A percentile compares a stretch with the other conserved stretches of the same genome.
Conservation (phyloP, 1,140 invertebrate genomes). For the Anadara kagoshimensis region DNA sequence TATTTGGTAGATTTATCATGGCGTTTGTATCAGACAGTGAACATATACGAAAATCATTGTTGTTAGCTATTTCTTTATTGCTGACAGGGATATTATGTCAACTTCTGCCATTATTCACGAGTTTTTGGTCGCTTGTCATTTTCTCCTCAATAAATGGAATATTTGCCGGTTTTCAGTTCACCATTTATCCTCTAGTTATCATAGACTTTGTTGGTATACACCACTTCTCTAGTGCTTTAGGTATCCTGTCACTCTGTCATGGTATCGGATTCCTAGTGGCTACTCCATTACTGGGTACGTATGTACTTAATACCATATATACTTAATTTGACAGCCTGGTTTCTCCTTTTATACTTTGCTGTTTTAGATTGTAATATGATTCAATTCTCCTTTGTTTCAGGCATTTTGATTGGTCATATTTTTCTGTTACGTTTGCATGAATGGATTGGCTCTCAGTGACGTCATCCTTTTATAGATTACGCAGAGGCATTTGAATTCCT, state of each 20-base stretch:
- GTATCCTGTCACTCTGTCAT: not conserved
- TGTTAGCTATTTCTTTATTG: not conserved
- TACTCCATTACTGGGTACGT: no score
- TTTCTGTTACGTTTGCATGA: no score
- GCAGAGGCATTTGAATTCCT: no score
- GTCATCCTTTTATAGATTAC: no score
- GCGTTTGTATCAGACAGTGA: conserved; percentile 16
- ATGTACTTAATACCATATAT: no score
- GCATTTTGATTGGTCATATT: no score
- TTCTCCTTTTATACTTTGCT: no score
- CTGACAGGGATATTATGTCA: conserved; percentile 3
- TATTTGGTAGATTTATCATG: conserved; percentile 1
- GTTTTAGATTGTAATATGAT: no score
- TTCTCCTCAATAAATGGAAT: conserved; percentile 2
- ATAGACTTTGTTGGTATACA: conserved; percentile 24
- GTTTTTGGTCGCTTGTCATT: not conserved
- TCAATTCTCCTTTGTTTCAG: no score
- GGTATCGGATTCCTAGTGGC: no score
- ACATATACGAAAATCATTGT: not conserved
- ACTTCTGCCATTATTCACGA: not conserved
- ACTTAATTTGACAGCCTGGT: no score
- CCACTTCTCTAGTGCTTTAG: not conserved
- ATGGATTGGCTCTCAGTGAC: no score
- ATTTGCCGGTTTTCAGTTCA: conserved; percentile 5
- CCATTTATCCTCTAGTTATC: conserved; percentile 11